Conservation (phyloP, 1,140 invertebrate genomes). For the Physella acuta region DNA sequence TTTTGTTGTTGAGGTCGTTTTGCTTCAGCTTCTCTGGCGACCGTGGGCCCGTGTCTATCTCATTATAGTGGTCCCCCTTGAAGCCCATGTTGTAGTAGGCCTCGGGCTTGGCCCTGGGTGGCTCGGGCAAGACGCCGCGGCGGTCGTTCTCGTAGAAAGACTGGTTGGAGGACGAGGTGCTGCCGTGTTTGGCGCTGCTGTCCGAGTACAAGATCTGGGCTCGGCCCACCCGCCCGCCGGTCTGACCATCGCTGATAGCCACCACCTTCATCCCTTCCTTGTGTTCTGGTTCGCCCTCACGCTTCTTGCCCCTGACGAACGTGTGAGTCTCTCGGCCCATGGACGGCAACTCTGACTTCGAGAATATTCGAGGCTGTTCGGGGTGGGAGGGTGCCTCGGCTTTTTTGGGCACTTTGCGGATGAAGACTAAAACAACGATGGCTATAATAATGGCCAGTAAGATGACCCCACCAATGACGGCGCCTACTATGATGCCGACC, state of each 20-base stretch:
- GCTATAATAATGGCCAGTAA: not conserved
- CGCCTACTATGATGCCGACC: not conserved
- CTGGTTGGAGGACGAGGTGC: not conserved
- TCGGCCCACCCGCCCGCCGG: slow-evolving; percentile 7
- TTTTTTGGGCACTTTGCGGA: not conserved
- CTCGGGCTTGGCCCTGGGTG: not conserved
- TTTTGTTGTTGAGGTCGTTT: too few relatives aligned
- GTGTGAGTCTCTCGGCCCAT: slow-evolving; percentile 2
- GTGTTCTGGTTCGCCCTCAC: not conserved
- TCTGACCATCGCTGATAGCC: slow-evolving; percentile 19
- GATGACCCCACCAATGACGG: slow-evolving; percentile 3
- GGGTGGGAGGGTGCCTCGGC: not conserved
- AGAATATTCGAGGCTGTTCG: slow-evolving; percentile 1
- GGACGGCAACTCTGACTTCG: slow-evolving; percentile 6
- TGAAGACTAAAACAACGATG: not conserved
- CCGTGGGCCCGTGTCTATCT: too few relatives aligned
- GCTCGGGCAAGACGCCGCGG: not conserved
- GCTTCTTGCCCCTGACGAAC: not conserved
- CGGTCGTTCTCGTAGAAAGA: slow-evolving; percentile 11
- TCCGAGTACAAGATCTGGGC: not conserved
- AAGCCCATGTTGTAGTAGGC: slow-evolving; percentile 10
- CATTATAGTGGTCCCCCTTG: slow-evolving; percentile 5
- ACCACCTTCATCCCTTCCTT: slow-evolving; percentile 9
- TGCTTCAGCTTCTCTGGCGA: too few relatives aligned
- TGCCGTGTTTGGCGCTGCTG: not conserved